These are phyloP conservation scores for Lanius collurio DNA, from an alignment of 2,113 vertebrate genomes.

Conservation along the genomic window DNA sequence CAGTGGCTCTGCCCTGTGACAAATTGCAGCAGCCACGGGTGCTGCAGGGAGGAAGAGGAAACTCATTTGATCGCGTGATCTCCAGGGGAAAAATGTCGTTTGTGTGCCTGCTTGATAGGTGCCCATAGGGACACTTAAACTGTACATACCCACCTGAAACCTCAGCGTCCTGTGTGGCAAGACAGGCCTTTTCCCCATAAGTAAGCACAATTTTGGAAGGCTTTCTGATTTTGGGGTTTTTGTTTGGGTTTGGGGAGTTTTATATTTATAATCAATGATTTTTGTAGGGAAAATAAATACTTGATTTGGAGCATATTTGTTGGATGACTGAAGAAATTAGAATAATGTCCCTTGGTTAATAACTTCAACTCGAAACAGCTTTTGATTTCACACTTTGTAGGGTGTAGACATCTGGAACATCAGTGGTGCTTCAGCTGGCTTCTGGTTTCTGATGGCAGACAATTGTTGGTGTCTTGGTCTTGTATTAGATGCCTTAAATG, in stretches of 20 bases:
- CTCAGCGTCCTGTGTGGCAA: background rate
- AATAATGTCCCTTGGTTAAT: background rate
- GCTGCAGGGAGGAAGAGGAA: background rate
- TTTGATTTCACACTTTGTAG: background rate
- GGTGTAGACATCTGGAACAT: background rate
- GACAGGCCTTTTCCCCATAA: background rate
- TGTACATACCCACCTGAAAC: background rate
- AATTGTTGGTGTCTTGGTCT: background rate
- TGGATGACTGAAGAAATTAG: background rate
- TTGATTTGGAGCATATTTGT: background rate
- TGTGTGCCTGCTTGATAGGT: background rate
- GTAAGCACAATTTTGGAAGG: background rate
- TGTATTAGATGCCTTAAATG: background rate
- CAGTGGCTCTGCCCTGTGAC: conserved; percentile 5
- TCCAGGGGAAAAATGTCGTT: background rate
- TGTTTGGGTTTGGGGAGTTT: background rate
- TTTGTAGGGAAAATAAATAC: background rate
- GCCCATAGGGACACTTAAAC: background rate
- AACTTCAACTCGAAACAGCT: background rate
- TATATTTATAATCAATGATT: background rate
- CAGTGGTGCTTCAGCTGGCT: background rate
- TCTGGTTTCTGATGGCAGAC: background rate
- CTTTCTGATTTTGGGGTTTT: background rate
- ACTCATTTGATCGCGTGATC: background rate
- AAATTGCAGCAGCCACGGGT: background rate